phyloP scores from a whole-genome alignment of 2,113 vertebrate species.

The Setophaga kirtlandii region DNA sequence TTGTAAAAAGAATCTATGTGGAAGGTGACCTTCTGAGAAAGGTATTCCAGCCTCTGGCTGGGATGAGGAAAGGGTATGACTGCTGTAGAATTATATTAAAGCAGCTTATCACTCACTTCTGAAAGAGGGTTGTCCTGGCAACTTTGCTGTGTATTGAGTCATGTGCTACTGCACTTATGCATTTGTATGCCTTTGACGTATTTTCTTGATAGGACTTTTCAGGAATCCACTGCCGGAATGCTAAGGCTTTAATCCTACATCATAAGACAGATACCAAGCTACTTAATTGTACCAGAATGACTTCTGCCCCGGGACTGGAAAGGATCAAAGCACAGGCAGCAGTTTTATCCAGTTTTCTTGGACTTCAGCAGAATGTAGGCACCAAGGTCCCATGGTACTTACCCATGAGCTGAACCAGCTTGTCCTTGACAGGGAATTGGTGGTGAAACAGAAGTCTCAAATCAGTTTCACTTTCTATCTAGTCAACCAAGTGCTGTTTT shows the following conservation, averaged over 20 bases:
- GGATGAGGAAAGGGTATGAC: background rate
- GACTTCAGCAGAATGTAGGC: background rate
- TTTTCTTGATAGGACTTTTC: constrained; percentile 16
- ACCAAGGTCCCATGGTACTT: background rate
- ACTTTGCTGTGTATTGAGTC: constrained; percentile 2
- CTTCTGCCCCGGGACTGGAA: constrained; percentile 15
- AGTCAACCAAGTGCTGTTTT: background rate
- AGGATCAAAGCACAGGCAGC: background rate
- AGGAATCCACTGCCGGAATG: background rate
- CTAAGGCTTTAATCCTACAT: constrained; percentile 35
- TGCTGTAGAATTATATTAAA: background rate
- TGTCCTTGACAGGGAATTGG: background rate
- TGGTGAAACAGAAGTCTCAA: background rate
- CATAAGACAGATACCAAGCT: constrained; percentile 14
- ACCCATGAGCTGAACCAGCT: background rate
- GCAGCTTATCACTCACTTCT: constrained; percentile 24
- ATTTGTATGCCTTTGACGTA: background rate
- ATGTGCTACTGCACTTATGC: background rate
- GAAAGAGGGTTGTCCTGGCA: background rate
- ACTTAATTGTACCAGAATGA: constrained; percentile 28
- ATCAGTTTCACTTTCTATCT: background rate
- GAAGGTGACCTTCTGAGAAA: constrained; percentile 42
- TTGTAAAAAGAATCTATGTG: background rate
- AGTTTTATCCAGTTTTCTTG: background rate
- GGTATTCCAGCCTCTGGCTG: constrained; percentile 2